Base-by-base conservation (phyloP, 2,888 invertebrate species). In the Hirtodrosophila cameraria region DNA sequence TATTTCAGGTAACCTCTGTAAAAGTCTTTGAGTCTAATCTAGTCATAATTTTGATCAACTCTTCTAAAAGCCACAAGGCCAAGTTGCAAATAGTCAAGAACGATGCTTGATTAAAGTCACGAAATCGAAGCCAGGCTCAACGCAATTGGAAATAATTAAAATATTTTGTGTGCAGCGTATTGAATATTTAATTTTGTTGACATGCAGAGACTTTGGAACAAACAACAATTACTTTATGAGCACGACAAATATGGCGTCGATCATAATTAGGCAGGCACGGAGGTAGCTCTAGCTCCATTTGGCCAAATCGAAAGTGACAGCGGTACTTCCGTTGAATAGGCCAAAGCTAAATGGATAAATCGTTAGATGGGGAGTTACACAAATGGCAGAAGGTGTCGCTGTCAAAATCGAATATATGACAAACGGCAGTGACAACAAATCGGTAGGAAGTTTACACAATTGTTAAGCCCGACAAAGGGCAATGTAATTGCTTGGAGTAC, bases 141-240 rank as follows among this genome's bases (percentile, higher is more conserved):
- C 36, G 9, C 59, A 67, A 83, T 86, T 79, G 84, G 70, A 80
- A 68, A 84, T 84, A 86, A 82, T 86, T 86, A 75, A 82, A 86
- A 84, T 82, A 81, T 81, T 81, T 70, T 52, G 36, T 58, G 11
- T 39, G 58, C 33, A 41, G 45, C 55, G 59, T 35, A n/a, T 46
- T 25, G 81, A 71, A 82, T 82, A 58, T 23, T 42, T 81, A 84
- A 82, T 75, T 62, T 54, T 66, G 25, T 59, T 59, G 63, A 60
- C 46, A 52, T 30, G 25, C 7, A 23, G 53, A 33, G 16, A 35
- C 45, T 50, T 78, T 57, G 33, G 36, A n/a, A 35, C 39, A 52
- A 39, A 57, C n/a, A 66, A 71, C 70, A 81, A 84, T 83, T 86
- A 86, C 57, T 61, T 61, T 67, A 73, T 66, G 70, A 73, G 45